Evolutionary conservation across 1,140 invertebrate genomes (phyloP), one percentile per base, ranked within the genome.

Genomic region (Littorina saxatilis): DNA sequence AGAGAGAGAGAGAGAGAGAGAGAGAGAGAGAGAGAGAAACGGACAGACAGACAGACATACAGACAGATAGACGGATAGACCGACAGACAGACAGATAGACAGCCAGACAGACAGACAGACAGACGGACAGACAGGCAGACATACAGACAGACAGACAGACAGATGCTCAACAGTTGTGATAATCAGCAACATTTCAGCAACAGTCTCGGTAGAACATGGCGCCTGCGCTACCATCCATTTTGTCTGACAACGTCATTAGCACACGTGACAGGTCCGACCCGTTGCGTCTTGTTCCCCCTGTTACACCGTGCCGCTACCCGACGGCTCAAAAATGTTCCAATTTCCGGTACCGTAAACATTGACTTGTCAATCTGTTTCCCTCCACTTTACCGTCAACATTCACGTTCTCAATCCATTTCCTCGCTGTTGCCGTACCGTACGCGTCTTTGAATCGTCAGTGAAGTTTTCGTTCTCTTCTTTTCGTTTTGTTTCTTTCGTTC

Each of bases 1-100:
- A 80, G 40, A 80, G 50, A 43, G 80, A 39, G 75, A 43, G 80
- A 68, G 63, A 68, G 63, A 68, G 63, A 68, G 63, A 68, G 63
- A 68, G n/a, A n/a, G n/a, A n/a, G n/a, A n/a, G n/a, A n/a, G n/a
- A n/a, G n/a, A n/a, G n/a, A n/a, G n/a, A n/a, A n/a, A n/a, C n/a
- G n/a, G n/a, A n/a, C n/a, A n/a, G n/a, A n/a, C n/a, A n/a, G n/a
- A n/a, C n/a, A n/a, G n/a, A n/a, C n/a, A n/a, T n/a, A n/a, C n/a
- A n/a, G n/a, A n/a, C n/a, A n/a, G n/a, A n/a, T n/a, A n/a, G n/a
- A n/a, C n/a, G n/a, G n/a, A n/a, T n/a, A n/a, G n/a, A n/a, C n/a
- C n/a, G n/a, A n/a, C n/a, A n/a, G 63, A 27, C 7, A 27, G n/a
- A 68, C 9, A 68, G 63, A 35, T 9, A 68, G 63, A 68, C 9